Base-by-base conservation (phyloP, 2,888 invertebrate species). In the Cremastinae sp. region DNA sequence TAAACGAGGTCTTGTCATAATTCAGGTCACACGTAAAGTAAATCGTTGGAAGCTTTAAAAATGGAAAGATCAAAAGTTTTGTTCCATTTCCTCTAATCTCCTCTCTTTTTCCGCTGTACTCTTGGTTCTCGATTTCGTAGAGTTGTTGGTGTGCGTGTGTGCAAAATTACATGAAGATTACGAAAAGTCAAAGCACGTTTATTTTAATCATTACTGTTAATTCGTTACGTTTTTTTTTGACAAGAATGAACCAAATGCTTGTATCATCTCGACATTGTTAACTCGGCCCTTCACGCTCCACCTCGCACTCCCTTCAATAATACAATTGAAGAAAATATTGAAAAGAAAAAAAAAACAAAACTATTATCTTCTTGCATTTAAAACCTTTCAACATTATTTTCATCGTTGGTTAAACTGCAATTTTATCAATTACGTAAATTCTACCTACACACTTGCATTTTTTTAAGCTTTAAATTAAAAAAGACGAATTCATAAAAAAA, bases 111-210 rank as follows among this genome's bases (percentile, higher is more conserved):
- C 58, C 58, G 16, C 35, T 72, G 64, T 53, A 49, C 62, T 76
- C 68, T 70, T 51, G 65, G 35, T 53, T 58, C 71, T 75, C 62
- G 47, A 75, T 55, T 71, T 43, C 37, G 35, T 72, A 68, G 45
- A 20, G 14, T 65, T 49, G 51, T 62, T 51, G 16, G 65, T 75
- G 65, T 56, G 55, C 41, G 65, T 64, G 56, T 61, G 49, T 55
- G 16, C 22, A 58, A 51, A 37, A 37, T 41, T 22, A 49, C 41
- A 22, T 43, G 28, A 18, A 22, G 12, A 47, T 56, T n/a, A n/a
- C n/a, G n/a, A n/a, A 56, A 18, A 55, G 18, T 66, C 62, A 62
- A 62, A 49, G 49, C 41, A 69, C 62, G 58, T 37, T 61, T 51
- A 28, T 28, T 28, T 28, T 28, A 3, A 28, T 28, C 28, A 5